Conservation (phyloP, 2,797 vertebrate species). For the Melanotaenia boesemani region DNA sequence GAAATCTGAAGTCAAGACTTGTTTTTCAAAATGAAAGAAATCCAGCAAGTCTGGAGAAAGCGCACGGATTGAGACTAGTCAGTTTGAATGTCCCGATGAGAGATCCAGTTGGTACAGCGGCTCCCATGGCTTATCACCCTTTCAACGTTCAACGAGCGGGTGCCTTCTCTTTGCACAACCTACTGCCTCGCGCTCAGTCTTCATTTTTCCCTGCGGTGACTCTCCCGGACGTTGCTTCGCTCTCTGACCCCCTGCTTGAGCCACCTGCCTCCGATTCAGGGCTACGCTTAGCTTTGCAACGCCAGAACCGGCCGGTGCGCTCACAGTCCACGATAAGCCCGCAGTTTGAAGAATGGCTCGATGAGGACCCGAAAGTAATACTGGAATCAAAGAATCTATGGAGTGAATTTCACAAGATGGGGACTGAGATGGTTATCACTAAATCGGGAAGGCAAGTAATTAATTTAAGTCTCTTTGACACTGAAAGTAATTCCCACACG, state of each 20-base stretch:
- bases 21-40: not conserved
- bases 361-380: slow-evolving; percentile 95
- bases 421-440: slow-evolving; percentile 99
- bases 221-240: slow-evolving; percentile 81
- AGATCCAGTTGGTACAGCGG: slow-evolving; percentile 89
- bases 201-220: slow-evolving; percentile 86
- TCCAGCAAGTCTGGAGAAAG: slow-evolving; percentile 10
- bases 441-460: slow-evolving; percentile 94
- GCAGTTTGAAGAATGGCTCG: slow-evolving; percentile 87
- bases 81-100: slow-evolving; percentile 90
- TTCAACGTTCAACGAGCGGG: slow-evolving; percentile 89
- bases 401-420: slow-evolving; percentile 96
- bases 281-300: slow-evolving; percentile 86
- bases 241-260: slow-evolving; percentile 82
- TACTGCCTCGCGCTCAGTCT: slow-evolving; percentile 86
- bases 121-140: slow-evolving; percentile 93
- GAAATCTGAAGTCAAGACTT: not conserved
- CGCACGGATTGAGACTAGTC: slow-evolving; percentile 40
- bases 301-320: slow-evolving; percentile 80
- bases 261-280: slow-evolving; percentile 84
- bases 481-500: too few relatives aligned
- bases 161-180: slow-evolving; percentile 89
- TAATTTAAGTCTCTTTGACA: too few relatives aligned
- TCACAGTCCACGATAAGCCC: slow-evolving; percentile 86
- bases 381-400: slow-evolving; percentile 94